Evolutionary conservation across 1,140 invertebrate species (phyloP).

Genomic region (Mactra quadrangularis): DNA sequence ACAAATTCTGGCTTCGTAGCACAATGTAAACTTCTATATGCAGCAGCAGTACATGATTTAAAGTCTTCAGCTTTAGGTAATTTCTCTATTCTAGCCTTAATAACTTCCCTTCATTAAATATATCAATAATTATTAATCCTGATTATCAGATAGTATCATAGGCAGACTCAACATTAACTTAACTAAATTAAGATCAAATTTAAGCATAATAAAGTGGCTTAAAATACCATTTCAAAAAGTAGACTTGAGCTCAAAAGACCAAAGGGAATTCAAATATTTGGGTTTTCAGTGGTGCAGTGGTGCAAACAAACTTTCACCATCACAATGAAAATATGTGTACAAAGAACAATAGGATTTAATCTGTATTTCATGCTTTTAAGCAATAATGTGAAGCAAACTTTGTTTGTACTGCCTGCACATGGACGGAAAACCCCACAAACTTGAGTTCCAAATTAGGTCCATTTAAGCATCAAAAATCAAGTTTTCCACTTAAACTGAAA

Average conservation of each 20-base stretch:
- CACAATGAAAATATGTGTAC: too few relatives aligned
- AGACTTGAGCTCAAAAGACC: background rate
- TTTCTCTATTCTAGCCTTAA: constrained; percentile 18
- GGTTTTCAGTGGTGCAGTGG: too few relatives aligned
- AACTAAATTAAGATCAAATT: background rate
- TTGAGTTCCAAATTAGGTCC: too few relatives aligned
- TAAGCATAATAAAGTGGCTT: too few relatives aligned
- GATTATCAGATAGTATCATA: background rate
- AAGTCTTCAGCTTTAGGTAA: constrained; percentile 26
- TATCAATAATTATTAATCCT: background rate
- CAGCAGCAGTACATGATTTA: constrained; percentile 12
- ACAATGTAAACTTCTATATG: background rate
- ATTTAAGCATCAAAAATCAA: too few relatives aligned
- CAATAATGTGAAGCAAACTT: too few relatives aligned
- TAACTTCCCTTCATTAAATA: constrained; percentile 26
- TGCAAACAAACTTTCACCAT: too few relatives aligned
- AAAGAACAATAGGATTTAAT: too few relatives aligned
- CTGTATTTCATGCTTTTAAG: too few relatives aligned
- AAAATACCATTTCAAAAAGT: background rate
- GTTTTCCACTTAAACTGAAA: too few relatives aligned
- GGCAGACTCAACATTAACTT: background rate
- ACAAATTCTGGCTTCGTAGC: constrained; percentile 41
- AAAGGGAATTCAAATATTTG: background rate
- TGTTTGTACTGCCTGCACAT: too few relatives aligned
- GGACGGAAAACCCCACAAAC: too few relatives aligned